Percentiles rank a stretch among this genome's conserved stretches.
Conservation (phyloP, 2,797 vertebrate genomes). For the Acridotheres tristis region DNA sequence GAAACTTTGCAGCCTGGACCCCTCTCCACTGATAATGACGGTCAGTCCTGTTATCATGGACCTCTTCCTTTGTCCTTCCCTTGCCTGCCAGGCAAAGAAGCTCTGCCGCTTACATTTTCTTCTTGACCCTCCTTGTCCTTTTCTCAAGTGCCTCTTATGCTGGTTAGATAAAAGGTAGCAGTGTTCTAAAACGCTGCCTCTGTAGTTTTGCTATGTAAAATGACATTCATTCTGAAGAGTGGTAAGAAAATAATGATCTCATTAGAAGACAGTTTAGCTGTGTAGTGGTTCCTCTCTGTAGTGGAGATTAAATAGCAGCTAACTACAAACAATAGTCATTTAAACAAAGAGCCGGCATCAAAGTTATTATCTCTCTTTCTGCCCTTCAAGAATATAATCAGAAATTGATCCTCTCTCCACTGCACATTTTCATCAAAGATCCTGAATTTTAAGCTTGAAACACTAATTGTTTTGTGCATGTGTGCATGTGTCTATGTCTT, state of each 20-base stretch:
- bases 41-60: constrained; percentile 49
- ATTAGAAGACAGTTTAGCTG: constrained; percentile 69
- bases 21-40: constrained; percentile 38
- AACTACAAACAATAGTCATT: constrained; percentile 78
- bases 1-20: not conserved
- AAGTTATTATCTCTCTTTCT: constrained; percentile 70
- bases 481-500: not conserved
- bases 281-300: constrained; percentile 73
- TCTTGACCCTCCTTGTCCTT: constrained; percentile 72
- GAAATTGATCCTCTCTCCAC: constrained; percentile 59
- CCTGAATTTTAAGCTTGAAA: constrained; percentile 68
- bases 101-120: constrained; percentile 64
- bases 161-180: constrained; percentile 74
- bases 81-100: constrained; percentile 64
- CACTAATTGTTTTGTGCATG: constrained; percentile 42
- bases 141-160: constrained; percentile 73
- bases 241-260: constrained; percentile 75
- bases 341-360: constrained; percentile 60
- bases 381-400: constrained; percentile 65
- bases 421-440: constrained; percentile 58
- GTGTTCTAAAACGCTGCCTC: constrained; percentile 70
- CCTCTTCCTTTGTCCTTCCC: constrained; percentile 55
- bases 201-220: constrained; percentile 73
- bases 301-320: constrained; percentile 74
- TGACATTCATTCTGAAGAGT: constrained; percentile 70